Percentiles rank a stretch among this genome's conserved stretches.
Evolutionary conservation across 2,113 vertebrate species (phyloP).

Genomic region (Ursus arctos): DNA sequence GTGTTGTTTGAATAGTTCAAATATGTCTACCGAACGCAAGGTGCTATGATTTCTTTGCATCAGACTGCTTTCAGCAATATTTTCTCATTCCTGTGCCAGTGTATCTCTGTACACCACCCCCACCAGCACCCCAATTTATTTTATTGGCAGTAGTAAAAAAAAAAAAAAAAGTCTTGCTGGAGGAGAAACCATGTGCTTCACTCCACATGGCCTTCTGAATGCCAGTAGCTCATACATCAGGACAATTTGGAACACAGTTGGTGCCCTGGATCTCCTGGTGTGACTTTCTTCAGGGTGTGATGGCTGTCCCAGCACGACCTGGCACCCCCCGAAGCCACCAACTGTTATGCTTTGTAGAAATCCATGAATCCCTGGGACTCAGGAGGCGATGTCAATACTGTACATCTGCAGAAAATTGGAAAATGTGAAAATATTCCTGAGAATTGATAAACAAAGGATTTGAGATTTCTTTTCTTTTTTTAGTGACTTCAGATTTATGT

Average conservation of each 20-base stretch:
- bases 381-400: rapidly evolving
- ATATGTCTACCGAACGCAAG: rapidly evolving
- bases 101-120: rapidly evolving
- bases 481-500: background rate
- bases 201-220: background rate
- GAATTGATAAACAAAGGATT: background rate
- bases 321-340: background rate
- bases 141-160: background rate
- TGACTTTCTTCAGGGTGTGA: background rate
- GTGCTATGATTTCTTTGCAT: background rate
- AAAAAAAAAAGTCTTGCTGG: background rate
- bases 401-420: background rate
- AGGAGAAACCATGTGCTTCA: background rate
- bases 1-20: background rate
- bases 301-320: background rate
- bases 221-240: background rate
- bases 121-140: background rate
- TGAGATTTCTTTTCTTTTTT: background rate
- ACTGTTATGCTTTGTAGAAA: background rate
- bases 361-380: background rate
- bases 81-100: background rate
- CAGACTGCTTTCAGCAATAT: background rate
- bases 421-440: background rate
- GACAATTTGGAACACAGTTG: background rate
- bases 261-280: background rate